These are phyloP conservation scores for Pecten maximus DNA, from an alignment of 2,888 invertebrate genomes.

Conservation along the genomic window DNA sequence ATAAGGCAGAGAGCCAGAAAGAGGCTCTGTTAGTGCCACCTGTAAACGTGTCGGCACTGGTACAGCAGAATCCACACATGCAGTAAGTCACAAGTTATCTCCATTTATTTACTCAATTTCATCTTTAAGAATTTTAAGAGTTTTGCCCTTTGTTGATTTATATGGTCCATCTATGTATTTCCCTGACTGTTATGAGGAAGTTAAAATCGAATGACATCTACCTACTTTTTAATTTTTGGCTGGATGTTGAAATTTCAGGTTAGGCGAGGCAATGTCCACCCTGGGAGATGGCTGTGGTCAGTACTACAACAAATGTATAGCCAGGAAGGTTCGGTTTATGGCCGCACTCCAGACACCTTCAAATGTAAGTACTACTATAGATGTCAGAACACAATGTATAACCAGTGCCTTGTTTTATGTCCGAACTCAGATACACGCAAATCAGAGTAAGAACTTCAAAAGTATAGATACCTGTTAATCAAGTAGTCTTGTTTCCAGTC, in stretches of 20 bases:
- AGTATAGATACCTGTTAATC: too few relatives aligned
- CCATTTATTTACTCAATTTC: neutral
- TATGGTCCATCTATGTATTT: too few relatives aligned
- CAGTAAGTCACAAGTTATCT: neutral
- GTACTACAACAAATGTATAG: slow-evolving; percentile 89
- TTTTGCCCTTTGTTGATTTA: too few relatives aligned
- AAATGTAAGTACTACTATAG: slow-evolving; percentile 73
- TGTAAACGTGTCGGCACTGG: slow-evolving; percentile 85
- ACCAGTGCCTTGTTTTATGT: too few relatives aligned
- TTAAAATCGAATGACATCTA: neutral
- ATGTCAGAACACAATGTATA: neutral
- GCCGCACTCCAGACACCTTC: slow-evolving; percentile 86
- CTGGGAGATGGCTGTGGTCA: slow-evolving; percentile 86
- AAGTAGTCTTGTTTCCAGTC: too few relatives aligned
- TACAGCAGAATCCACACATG: neutral
- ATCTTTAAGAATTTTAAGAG: too few relatives aligned
- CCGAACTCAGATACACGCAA: too few relatives aligned
- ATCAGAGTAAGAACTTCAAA: too few relatives aligned
- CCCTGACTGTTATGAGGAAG: too few relatives aligned
- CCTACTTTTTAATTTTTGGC: neutral
- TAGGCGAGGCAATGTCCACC: neutral
- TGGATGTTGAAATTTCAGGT: neutral
- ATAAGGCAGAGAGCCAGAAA: slow-evolving; percentile 57
- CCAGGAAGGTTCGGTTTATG: slow-evolving; percentile 87
- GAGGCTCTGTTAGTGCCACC: slow-evolving; percentile 85